These are phyloP conservation scores for Eupithecia abbreviata DNA, from an alignment of 2,888 invertebrate genomes.

Conservation along the genomic window DNA sequence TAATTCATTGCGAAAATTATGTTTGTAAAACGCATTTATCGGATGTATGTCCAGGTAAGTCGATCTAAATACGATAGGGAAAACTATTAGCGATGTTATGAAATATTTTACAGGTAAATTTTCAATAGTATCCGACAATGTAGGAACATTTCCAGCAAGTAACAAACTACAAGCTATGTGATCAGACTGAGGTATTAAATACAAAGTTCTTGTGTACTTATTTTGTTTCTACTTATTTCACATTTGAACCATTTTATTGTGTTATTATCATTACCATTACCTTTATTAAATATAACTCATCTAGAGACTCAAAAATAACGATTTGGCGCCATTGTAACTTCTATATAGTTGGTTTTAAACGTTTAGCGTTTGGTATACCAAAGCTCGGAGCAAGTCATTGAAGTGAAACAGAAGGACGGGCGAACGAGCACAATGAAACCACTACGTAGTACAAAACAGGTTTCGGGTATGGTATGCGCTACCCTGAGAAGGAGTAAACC, in stretches of 20 bases:
- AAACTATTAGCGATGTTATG: neutral
- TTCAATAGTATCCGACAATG: neutral
- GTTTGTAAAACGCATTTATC: neutral
- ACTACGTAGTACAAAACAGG: slow-evolving; percentile 80
- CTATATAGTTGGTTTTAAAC: neutral
- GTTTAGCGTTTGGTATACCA: slow-evolving; percentile 25
- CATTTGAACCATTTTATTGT: neutral
- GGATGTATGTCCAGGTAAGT: neutral
- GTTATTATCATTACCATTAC: neutral
- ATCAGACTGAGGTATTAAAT: neutral
- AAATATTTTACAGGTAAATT: neutral
- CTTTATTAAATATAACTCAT: slow-evolving; percentile 5
- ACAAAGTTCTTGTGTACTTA: neutral
- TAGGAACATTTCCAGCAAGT: neutral
- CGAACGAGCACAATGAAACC: slow-evolving; percentile 69
- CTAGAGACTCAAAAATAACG: slow-evolving; percentile 2
- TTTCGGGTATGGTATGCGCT: slow-evolving; percentile 77
- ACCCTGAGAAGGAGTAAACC: slow-evolving; percentile 53
- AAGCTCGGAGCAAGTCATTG: slow-evolving; percentile 39
- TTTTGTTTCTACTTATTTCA: neutral
- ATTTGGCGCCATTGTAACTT: slow-evolving; percentile 64
- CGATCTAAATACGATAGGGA: neutral
- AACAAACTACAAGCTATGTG: neutral
- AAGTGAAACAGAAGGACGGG: slow-evolving; percentile 57
- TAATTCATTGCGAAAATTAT: neutral